Evolutionary conservation across 2,797 vertebrate species (phyloP).

Genomic region (Denticeps clupeoides): DNA sequence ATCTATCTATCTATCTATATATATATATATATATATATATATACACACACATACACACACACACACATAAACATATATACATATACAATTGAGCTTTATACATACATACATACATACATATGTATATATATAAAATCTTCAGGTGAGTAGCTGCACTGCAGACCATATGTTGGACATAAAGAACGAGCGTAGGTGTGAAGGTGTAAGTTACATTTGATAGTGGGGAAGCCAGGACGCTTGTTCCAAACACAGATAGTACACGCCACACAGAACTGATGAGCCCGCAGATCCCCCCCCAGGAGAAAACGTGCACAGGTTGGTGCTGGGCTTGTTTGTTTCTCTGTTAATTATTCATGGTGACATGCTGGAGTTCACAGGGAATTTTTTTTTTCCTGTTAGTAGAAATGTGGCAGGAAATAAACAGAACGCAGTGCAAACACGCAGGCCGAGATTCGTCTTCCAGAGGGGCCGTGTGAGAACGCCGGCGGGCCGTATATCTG

Average conservation of each 20-base stretch:
- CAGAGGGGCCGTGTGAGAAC: too few relatives aligned
- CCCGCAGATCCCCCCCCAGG: neutral
- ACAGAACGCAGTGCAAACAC: neutral
- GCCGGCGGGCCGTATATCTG: too few relatives aligned
- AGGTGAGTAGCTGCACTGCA: too few relatives aligned
- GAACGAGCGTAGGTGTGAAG: too few relatives aligned
- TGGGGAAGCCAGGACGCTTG: too few relatives aligned
- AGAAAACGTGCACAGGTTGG: conserved; percentile 7
- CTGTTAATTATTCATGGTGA: conserved; percentile 18
- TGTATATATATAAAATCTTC: too few relatives aligned
- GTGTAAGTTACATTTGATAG: too few relatives aligned
- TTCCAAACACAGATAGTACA: neutral
- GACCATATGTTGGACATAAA: too few relatives aligned
- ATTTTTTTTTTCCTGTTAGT: neutral
- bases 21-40: neutral
- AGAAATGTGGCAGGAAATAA: neutral
- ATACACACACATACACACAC: neutral
- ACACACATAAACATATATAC: neutral
- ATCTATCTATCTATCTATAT: neutral
- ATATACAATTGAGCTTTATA: neutral
- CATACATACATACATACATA: too few relatives aligned
- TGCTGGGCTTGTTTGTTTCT: conserved; percentile 6
- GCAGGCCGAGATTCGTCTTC: too few relatives aligned
- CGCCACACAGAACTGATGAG: conserved; percentile 10
- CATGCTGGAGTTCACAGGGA: conserved; percentile 13